phyloP scores from a whole-genome alignment of 2,797 vertebrate genomes.

The Acrossocheilus wenchowensis region DNA sequence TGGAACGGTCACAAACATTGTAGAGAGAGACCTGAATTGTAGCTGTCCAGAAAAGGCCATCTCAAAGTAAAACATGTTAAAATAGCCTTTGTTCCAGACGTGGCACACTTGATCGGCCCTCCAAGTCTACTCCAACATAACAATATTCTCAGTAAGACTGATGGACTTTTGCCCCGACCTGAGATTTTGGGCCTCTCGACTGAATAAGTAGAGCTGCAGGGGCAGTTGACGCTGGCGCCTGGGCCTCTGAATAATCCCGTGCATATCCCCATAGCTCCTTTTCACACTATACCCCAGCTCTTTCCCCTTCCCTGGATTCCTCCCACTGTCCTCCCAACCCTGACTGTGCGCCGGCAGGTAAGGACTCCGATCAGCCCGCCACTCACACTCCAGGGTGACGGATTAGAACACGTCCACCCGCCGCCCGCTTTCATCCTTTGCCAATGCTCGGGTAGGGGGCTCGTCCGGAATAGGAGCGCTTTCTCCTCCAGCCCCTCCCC shows the following conservation, averaged over 20 bases:
- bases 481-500: slow-evolving; percentile 66
- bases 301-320: slow-evolving; percentile 28
- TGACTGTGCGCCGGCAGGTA: slow-evolving; percentile 71
- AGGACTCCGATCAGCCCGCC: slow-evolving; percentile 67
- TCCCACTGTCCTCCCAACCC: slow-evolving; percentile 51
- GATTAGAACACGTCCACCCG: slow-evolving; percentile 77
- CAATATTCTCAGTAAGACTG: slow-evolving; percentile 51
- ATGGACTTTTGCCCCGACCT: slow-evolving; percentile 55
- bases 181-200: slow-evolving; percentile 49
- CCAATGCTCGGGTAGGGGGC: slow-evolving; percentile 75
- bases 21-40: not conserved
- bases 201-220: slow-evolving; percentile 60
- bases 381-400: slow-evolving; percentile 65
- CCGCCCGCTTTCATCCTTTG: slow-evolving; percentile 78
- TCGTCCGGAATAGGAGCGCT: slow-evolving; percentile 55
- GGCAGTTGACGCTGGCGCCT: slow-evolving; percentile 58
- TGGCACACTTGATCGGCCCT: slow-evolving; percentile 31
- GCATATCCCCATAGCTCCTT: slow-evolving; percentile 47
- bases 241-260: slow-evolving; percentile 49
- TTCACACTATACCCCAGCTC: slow-evolving; percentile 49
- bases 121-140: slow-evolving; percentile 32
- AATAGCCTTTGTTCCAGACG: slow-evolving; percentile 12
- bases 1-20: slow-evolving; percentile 5
- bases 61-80: slow-evolving; percentile 20
- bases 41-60: not conserved